A percentile compares a stretch with the other conserved stretches of the same genome.
Evolutionary conservation across 2,113 vertebrate genomes (phyloP).

Genomic region (Colossoma macropomum): DNA sequence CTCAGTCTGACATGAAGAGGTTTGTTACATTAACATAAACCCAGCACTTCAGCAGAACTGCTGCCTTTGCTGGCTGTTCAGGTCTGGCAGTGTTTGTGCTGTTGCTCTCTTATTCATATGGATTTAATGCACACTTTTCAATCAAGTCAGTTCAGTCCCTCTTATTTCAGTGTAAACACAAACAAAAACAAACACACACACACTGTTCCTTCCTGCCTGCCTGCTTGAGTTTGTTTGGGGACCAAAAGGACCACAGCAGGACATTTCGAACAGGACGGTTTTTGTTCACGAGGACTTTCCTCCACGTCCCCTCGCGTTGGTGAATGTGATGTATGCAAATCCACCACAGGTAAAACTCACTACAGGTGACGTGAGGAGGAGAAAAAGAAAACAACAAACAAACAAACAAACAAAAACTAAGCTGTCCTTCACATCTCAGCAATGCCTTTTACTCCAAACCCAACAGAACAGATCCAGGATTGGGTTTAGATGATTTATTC

Average conservation of each 20-base stretch:
- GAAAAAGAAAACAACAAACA: conserved; percentile 4
- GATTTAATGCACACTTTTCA: background rate
- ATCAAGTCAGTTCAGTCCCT: background rate
- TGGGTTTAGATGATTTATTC: conserved; percentile 15
- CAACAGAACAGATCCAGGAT: background rate
- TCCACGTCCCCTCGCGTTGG: conserved; percentile 80
- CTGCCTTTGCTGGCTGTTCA: too few species aligned
- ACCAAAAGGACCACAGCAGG: conserved; percentile 82
- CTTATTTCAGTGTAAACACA: background rate
- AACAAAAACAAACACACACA: background rate
- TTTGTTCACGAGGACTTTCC: conserved; percentile 71
- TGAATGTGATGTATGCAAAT: conserved; percentile 87
- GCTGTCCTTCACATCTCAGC: conserved; percentile 4
- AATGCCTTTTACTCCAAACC: conserved; percentile 11
- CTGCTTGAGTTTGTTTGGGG: conserved; percentile 69
- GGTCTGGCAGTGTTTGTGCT: background rate
- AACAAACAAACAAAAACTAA: conserved; percentile 13
- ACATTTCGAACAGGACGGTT: conserved; percentile 66
- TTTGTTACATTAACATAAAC: too few species aligned
- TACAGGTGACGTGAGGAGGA: conserved; percentile 32
- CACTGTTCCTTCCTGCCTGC: conserved; percentile 3
- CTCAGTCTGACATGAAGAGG: too few species aligned
- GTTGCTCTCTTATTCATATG: background rate
- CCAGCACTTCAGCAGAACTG: too few species aligned
- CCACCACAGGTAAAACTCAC: conserved; percentile 68